Conservation (phyloP, 2,113 vertebrate species). For the Chelonoidis abingdonii region DNA sequence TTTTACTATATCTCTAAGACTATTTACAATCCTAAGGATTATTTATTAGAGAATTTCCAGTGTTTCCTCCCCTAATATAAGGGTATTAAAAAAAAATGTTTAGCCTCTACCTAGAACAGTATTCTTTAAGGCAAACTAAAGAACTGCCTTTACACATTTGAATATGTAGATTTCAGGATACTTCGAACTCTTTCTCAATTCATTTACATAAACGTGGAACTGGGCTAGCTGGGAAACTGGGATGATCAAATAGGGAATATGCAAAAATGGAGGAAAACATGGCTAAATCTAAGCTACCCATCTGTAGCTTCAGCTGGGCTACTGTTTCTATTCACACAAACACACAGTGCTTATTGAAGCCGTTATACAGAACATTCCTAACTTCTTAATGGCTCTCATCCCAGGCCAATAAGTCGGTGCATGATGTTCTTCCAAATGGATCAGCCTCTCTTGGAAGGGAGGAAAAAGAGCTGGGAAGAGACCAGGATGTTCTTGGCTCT, state of each 20-base stretch:
- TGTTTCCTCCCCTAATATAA: background rate
- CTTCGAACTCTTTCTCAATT: background rate
- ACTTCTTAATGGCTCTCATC: background rate
- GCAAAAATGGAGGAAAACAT: background rate
- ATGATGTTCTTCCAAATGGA: background rate
- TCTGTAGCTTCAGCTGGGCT: background rate
- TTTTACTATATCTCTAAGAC: too few species aligned
- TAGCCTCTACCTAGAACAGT: background rate
- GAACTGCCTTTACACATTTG: background rate
- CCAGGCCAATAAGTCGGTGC: background rate
- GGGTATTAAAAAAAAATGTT: background rate
- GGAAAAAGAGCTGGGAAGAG: background rate
- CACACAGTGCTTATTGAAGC: background rate
- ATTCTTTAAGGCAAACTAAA: background rate
- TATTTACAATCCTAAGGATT: too few species aligned
- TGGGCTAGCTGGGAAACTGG: background rate
- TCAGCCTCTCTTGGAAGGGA: background rate
- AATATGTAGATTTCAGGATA: background rate
- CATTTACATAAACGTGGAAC: background rate
- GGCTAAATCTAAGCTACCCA: background rate
- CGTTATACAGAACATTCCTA: background rate
- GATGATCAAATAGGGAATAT: background rate
- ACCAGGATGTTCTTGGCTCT: background rate
- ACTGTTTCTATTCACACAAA: background rate
- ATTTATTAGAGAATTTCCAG: background rate